Conservation (phyloP, 2,797 vertebrate species). For the Syngnathus rostellatus region DNA sequence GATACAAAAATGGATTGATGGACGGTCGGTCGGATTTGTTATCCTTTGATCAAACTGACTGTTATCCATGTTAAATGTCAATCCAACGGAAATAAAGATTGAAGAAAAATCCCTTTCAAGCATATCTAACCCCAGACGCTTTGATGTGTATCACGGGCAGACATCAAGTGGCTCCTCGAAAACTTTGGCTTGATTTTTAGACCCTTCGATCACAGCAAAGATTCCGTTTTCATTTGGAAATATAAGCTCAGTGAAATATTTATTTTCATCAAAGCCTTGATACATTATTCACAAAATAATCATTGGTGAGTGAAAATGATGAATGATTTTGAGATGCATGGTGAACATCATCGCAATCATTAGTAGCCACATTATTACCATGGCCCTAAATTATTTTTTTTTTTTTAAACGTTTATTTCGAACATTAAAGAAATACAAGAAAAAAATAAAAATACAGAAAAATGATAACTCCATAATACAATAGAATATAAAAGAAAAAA, state of each 20-base stretch:
- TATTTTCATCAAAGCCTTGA: not conserved
- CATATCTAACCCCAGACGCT: not conserved
- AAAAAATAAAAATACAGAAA: too few species aligned
- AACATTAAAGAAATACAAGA: too few species aligned
- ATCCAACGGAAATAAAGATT: not conserved
- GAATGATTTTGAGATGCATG: slow-evolving; percentile 9
- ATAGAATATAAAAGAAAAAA: too few species aligned
- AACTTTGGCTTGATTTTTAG: not conserved
- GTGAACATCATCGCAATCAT: not conserved
- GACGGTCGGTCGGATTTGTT: not conserved
- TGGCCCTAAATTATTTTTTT: not conserved
- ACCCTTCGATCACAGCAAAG: not conserved
- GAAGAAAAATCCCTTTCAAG: not conserved
- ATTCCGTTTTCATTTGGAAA: not conserved
- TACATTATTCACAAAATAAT: not conserved
- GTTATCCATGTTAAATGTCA: slow-evolving; percentile 5
- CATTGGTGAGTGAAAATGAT: not conserved
- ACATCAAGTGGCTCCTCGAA: not conserved
- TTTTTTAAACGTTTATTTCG: too few species aligned
- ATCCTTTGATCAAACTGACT: not conserved
- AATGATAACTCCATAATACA: too few species aligned
- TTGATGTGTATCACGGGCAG: slow-evolving; percentile 4
- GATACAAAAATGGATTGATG: not conserved
- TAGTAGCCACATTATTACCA: not conserved
- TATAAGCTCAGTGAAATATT: slow-evolving; percentile 1